Evolutionary conservation across 2,113 vertebrate species (phyloP).

Genomic region (Etheostoma spectabile): DNA sequence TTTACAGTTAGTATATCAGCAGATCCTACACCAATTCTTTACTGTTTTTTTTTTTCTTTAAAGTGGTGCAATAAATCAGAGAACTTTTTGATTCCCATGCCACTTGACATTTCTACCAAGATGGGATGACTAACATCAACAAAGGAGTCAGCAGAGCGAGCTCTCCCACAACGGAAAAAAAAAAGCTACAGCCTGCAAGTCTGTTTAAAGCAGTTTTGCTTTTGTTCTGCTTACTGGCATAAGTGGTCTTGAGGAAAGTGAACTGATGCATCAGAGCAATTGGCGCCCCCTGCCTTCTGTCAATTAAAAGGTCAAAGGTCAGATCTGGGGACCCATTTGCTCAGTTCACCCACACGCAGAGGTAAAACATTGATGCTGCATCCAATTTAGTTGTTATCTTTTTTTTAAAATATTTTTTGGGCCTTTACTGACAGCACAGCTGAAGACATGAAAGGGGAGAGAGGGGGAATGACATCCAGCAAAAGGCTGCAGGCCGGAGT

Average conservation of each 20-base stretch:
- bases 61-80: conserved; percentile 25
- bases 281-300: conserved; percentile 11
- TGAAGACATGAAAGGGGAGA: too few species aligned
- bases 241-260: conserved; percentile 6
- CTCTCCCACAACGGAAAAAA: conserved; percentile 10
- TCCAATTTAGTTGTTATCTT: conserved; percentile 43
- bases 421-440: too few species aligned
- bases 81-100: conserved; percentile 20
- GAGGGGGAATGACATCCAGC: too few species aligned
- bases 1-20: conserved; percentile 6
- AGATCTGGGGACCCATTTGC: conserved; percentile 18
- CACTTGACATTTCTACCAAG: conserved; percentile 49
- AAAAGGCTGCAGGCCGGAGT: too few species aligned
- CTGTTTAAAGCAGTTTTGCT: conserved; percentile 18
- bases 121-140: conserved; percentile 52
- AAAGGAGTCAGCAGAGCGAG: conserved; percentile 32
- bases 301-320: conserved; percentile 62
- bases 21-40: background rate
- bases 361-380: conserved; percentile 27
- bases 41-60: background rate
- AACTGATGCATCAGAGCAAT: conserved; percentile 1
- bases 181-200: background rate
- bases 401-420: too few species aligned
- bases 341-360: background rate
- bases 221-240: conserved; percentile 15